A percentile compares a stretch with the other conserved stretches of the same genome.
phyloP scores from a whole-genome alignment of 2,888 invertebrate genomes.

The Alsophila aescularia region DNA sequence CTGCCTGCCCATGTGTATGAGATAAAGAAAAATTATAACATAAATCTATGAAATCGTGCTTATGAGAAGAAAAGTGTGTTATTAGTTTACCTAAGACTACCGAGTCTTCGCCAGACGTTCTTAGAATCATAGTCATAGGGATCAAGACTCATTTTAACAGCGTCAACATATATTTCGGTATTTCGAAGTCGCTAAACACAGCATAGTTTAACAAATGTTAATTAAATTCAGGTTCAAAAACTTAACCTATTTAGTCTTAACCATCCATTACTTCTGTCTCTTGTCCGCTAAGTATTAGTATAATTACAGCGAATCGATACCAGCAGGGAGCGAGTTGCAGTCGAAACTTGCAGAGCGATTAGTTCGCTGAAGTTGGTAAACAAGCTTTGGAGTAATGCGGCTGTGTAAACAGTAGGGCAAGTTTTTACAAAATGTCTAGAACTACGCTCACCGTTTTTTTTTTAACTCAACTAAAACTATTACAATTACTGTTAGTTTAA shows the following conservation, averaged over 20 bases:
- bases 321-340: slow-evolving; percentile 17
- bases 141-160: too few relatives aligned
- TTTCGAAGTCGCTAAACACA: too few relatives aligned
- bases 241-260: slow-evolving; percentile 1
- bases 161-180: too few relatives aligned
- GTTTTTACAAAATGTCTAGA: neutral
- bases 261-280: slow-evolving; percentile 2
- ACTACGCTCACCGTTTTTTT: neutral
- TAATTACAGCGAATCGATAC: slow-evolving; percentile 28
- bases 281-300: slow-evolving; percentile 12
- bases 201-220: neutral
- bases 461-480: too few relatives aligned
- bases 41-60: too few relatives aligned
- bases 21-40: too few relatives aligned
- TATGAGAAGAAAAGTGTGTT: too few relatives aligned
- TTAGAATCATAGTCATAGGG: too few relatives aligned
- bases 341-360: slow-evolving; percentile 23
- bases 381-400: slow-evolving; percentile 15
- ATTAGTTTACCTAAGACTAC: too few relatives aligned
- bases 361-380: slow-evolving; percentile 21
- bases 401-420: slow-evolving; percentile 10
- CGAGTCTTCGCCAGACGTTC: too few relatives aligned
- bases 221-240: neutral
- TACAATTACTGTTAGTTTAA: too few relatives aligned
- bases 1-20: too few relatives aligned